These are phyloP conservation scores for Holocentrus rufus DNA, from an alignment of 2,797 vertebrate genomes.

Conservation along the genomic window DNA sequence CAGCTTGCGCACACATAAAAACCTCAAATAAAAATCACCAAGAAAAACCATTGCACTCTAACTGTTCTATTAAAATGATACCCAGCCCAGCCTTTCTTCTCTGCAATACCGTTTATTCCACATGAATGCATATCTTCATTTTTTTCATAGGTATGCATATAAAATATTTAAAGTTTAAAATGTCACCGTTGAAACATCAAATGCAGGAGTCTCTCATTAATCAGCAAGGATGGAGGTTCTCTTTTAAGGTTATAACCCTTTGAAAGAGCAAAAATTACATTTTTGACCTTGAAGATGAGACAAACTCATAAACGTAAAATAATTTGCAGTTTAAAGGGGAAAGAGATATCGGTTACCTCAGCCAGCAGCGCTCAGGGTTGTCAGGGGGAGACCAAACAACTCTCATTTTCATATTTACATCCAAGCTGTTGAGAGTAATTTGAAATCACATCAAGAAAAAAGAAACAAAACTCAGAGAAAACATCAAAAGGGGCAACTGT, in stretches of 20 bases:
- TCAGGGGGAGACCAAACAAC: constrained; percentile 83
- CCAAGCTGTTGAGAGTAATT: constrained; percentile 86
- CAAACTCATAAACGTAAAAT: constrained; percentile 91
- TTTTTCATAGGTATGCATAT: constrained; percentile 87
- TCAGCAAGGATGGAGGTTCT: constrained; percentile 86
- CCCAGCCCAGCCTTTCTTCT: constrained; percentile 83
- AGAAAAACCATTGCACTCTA: constrained; percentile 88
- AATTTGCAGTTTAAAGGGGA: constrained; percentile 89
- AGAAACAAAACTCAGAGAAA: constrained; percentile 84
- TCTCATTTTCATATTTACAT: constrained; percentile 86
- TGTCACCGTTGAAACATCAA: constrained; percentile 91
- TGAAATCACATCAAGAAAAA: constrained; percentile 84
- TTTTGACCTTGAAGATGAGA: constrained; percentile 93
- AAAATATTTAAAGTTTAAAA: constrained; percentile 92
- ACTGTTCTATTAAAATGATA: constrained; percentile 89
- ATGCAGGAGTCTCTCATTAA: constrained; percentile 87
- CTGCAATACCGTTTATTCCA: constrained; percentile 89
- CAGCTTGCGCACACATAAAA: constrained; percentile 88
- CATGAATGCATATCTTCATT: constrained; percentile 89
- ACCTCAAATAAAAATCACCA: constrained; percentile 89
- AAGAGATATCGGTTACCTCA: constrained; percentile 84
- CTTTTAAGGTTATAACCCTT: constrained; percentile 92
- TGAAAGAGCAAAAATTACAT: constrained; percentile 92
- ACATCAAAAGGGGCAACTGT: constrained; percentile 84
- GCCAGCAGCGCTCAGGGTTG: constrained; percentile 78